Evolutionary conservation across 2,113 vertebrate species (phyloP).

Genomic region (Tricholaema leucomelas): DNA sequence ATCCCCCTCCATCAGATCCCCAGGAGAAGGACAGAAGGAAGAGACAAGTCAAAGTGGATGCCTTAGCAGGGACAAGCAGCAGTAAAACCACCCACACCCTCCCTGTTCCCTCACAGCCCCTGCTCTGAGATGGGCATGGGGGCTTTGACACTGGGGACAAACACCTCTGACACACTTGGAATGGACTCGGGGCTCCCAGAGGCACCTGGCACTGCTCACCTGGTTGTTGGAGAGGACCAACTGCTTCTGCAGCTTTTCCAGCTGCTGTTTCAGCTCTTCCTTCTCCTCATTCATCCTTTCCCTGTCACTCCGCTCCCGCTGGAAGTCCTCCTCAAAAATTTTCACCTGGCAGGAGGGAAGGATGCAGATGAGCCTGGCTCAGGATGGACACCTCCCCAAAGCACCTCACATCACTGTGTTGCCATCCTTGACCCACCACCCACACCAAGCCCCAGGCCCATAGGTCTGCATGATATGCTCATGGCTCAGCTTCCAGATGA

Average conservation of each 20-base stretch:
- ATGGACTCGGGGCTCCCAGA: fast-evolving
- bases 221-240: slow-evolving; percentile 87
- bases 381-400: background rate
- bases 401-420: fast-evolving
- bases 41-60: background rate
- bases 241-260: slow-evolving; percentile 92
- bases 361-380: background rate
- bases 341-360: slow-evolving; percentile 81
- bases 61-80: background rate
- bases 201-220: slow-evolving; percentile 17
- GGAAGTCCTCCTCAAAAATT: slow-evolving; percentile 98
- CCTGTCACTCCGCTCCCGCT: slow-evolving; percentile 92
- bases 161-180: background rate
- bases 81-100: background rate
- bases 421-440: background rate
- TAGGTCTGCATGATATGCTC: fast-evolving
- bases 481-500: background rate
- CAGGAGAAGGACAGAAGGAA: background rate
- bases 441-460: fast-evolving
- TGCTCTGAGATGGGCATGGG: background rate
- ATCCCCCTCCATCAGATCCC: fast-evolving
- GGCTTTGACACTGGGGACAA: fast-evolving
- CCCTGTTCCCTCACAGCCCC: background rate
- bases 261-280: slow-evolving; percentile 91
- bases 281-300: slow-evolving; percentile 99